phyloP scores from a whole-genome alignment of 2,797 vertebrate species.

The Atherinosoma microstoma region DNA sequence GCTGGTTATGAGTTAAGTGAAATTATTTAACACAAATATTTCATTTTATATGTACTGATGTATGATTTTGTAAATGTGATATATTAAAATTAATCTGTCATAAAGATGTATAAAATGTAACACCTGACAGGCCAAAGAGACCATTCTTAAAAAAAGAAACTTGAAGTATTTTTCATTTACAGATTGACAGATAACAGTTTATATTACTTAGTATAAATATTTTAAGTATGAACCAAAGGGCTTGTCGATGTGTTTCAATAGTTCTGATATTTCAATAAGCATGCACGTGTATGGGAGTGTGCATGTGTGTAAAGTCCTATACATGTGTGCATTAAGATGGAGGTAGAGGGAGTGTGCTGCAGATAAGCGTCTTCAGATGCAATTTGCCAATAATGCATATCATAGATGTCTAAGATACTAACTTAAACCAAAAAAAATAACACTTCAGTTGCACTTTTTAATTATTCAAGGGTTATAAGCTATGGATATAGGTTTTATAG shows the following conservation, averaged over 20 bases:
- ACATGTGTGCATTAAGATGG: slow-evolving; percentile 32
- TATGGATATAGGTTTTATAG: not conserved
- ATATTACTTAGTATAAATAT: not conserved
- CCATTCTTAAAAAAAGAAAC: not conserved
- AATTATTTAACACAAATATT: slow-evolving; percentile 46
- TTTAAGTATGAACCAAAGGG: not conserved
- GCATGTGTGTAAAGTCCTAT: slow-evolving; percentile 4
- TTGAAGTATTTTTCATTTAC: not conserved
- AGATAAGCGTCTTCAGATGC: slow-evolving; percentile 44
- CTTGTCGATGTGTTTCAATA: not conserved
- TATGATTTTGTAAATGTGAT: slow-evolving; percentile 15
- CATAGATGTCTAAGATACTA: not conserved
- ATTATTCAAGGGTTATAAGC: not conserved
- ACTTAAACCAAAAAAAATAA: not conserved
- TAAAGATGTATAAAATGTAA: not conserved
- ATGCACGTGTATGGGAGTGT: slow-evolving; percentile 34
- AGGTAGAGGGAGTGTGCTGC: slow-evolving; percentile 4
- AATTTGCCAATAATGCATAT: not conserved
- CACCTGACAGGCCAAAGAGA: slow-evolving; percentile 3
- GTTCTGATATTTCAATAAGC: not conserved
- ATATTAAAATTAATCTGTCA: not conserved
- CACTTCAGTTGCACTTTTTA: not conserved
- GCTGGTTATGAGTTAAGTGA: slow-evolving; percentile 18
- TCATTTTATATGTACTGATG: slow-evolving; percentile 29
- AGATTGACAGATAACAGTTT: not conserved